phyloP scores from a whole-genome alignment of 2,888 invertebrate species.

The Caenorhabditis sulstoni region DNA sequence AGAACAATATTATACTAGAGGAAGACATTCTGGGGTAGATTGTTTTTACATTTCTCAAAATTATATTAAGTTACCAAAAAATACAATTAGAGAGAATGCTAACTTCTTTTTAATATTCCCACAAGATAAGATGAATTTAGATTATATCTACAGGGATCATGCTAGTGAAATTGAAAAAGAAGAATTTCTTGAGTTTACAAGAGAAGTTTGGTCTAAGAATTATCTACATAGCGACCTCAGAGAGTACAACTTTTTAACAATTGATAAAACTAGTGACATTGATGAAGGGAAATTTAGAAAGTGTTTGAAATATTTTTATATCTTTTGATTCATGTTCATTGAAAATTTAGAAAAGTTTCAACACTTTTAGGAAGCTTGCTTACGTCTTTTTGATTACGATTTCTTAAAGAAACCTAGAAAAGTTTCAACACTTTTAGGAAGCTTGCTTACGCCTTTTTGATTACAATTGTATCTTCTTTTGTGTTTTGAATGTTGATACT shows the following conservation, averaged over 20 bases:
- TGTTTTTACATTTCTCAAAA: slow-evolving; percentile 69
- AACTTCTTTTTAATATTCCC: slow-evolving; percentile 68
- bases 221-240: no score
- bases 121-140: slow-evolving; percentile 64
- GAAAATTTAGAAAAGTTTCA: no score
- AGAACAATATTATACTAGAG: slow-evolving; percentile 70
- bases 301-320: slow-evolving; percentile 54
- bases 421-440: slow-evolving; percentile 6
- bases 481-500: no score
- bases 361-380: no score
- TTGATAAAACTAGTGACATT: slow-evolving; percentile 55
- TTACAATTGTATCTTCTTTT: no score
- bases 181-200: slow-evolving; percentile 57
- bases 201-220: slow-evolving; percentile 47
- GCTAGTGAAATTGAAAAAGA: slow-evolving; percentile 53
- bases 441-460: no score
- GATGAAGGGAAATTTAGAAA: slow-evolving; percentile 60
- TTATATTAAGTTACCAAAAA: slow-evolving; percentile 69
- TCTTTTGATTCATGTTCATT: no score
- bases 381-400: no score
- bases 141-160: slow-evolving; percentile 39
- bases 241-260: slow-evolving; percentile 63
- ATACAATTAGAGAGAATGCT: slow-evolving; percentile 70
- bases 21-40: slow-evolving; percentile 62
- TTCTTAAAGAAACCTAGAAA: not conserved